These are phyloP conservation scores for Aphidius ervi DNA, from an alignment of 1,140 invertebrate species.

Conservation along the genomic window DNA sequence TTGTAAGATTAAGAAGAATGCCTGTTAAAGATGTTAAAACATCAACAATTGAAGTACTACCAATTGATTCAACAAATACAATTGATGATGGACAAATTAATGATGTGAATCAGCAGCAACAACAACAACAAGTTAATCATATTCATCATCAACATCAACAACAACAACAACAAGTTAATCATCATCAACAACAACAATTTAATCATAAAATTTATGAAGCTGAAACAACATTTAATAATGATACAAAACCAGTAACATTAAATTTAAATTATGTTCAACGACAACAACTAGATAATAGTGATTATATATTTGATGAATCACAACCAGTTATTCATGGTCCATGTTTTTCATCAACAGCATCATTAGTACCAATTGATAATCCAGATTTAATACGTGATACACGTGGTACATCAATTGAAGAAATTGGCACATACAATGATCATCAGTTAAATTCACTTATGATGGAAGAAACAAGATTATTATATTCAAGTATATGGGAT, in stretches of 20 bases:
- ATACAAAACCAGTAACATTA: conserved; percentile 38
- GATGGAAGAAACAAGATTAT: conserved; percentile 71
- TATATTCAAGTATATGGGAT: conserved; percentile 62
- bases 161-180: conserved; percentile 26
- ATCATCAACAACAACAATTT: conserved; percentile 16
- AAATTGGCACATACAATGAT: conserved; percentile 32
- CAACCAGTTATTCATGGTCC: conserved; percentile 38
- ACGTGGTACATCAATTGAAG: conserved; percentile 37
- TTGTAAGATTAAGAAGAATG: conserved; percentile 65
- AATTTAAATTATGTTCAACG: conserved; percentile 41
- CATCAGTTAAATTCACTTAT: conserved; percentile 51
- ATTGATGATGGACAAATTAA: conserved; percentile 30
- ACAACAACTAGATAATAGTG: conserved; percentile 32
- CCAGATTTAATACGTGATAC: conserved; percentile 81
- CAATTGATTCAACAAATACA: conserved; percentile 56
- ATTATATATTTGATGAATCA: conserved; percentile 38
- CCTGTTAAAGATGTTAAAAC: conserved; percentile 72
- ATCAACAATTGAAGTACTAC: conserved; percentile 65
- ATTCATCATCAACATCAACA: conserved; percentile 28
- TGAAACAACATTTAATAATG: conserved; percentile 37
- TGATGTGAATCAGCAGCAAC: conserved; percentile 21
- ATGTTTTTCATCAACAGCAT: conserved; percentile 65
- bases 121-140: conserved; percentile 20
- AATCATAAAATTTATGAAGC: conserved; percentile 41
- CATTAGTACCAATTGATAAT: conserved; percentile 66